Percentiles rank a stretch among this genome's conserved stretches.
Conservation (phyloP, 2,888 invertebrate species). For the Drosophila tripunctata region DNA sequence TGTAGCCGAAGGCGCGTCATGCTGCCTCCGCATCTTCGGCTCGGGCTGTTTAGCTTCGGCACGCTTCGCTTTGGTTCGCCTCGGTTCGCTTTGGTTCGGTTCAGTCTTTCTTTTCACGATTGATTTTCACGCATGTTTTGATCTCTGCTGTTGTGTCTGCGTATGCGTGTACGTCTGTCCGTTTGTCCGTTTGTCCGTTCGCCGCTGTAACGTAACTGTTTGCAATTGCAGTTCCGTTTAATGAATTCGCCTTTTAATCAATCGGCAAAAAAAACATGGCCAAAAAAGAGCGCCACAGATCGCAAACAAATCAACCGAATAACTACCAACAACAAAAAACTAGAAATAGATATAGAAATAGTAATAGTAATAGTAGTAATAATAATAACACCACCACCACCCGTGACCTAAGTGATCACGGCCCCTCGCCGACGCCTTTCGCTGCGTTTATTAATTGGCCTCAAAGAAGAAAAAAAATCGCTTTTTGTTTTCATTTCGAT, state of each 20-base stretch:
- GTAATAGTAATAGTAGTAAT: too few species aligned
- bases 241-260: conserved; percentile 60
- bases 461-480: conserved; percentile 20
- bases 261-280: conserved; percentile 10
- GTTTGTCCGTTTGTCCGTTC: neutral
- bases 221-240: conserved; percentile 62
- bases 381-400: too few species aligned
- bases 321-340: neutral
- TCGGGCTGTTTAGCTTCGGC: too few species aligned
- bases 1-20: conserved; percentile 5
- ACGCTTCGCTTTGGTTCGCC: conserved; percentile 7
- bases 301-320: neutral
- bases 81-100: conserved; percentile 14
- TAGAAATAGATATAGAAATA: neutral
- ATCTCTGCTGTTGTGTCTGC: too few species aligned
- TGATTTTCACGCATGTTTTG: conserved; percentile 71
- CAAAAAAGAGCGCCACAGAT: neutral
- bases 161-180: too few species aligned
- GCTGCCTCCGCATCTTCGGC: conserved; percentile 10
- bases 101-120: conserved; percentile 55
- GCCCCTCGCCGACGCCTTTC: conserved; percentile 56
- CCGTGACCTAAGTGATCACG: conserved; percentile 49
- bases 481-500: conserved; percentile 16
- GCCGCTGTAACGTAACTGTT: neutral
- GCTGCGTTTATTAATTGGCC: conserved; percentile 53